Evolutionary conservation across 2,113 vertebrate species (phyloP).

Genomic region (Neolamprologus hecqui): DNA sequence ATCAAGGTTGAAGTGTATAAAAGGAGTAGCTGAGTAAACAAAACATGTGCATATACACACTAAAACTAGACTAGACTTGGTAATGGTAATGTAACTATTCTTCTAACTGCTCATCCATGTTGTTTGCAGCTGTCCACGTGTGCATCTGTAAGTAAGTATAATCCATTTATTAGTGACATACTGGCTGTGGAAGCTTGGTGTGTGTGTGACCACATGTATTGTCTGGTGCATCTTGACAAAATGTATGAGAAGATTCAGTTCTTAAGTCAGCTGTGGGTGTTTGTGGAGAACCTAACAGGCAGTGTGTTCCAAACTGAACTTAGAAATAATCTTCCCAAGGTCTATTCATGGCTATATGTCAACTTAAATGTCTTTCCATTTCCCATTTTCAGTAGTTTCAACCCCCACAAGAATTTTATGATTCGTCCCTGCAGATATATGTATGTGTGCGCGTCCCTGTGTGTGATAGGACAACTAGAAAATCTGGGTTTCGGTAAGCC

Average conservation of each 20-base stretch:
- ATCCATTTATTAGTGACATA: not conserved
- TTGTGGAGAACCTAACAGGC: not conserved
- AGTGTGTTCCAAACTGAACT: not conserved
- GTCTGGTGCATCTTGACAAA: not conserved
- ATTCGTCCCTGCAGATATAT: not conserved
- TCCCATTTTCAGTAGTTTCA: slow-evolving; percentile 14
- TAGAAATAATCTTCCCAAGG: not conserved
- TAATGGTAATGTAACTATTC: not conserved
- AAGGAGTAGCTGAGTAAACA: not conserved
- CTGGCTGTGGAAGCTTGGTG: not conserved
- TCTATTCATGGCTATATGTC: not conserved
- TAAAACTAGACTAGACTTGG: not conserved
- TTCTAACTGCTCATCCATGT: not conserved
- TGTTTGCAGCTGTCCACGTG: not conserved
- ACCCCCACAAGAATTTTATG: slow-evolving; percentile 6
- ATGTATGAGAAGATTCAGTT: not conserved
- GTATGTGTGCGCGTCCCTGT: not conserved
- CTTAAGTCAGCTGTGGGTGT: not conserved
- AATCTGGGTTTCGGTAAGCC: not conserved
- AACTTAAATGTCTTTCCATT: not conserved
- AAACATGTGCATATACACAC: not conserved
- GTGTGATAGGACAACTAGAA: not conserved
- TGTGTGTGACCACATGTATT: not conserved
- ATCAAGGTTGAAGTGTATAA: not conserved
- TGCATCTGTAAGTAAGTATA: not conserved